Conservation (phyloP, 1,140 invertebrate species). For the Brachystomella parvula region DNA sequence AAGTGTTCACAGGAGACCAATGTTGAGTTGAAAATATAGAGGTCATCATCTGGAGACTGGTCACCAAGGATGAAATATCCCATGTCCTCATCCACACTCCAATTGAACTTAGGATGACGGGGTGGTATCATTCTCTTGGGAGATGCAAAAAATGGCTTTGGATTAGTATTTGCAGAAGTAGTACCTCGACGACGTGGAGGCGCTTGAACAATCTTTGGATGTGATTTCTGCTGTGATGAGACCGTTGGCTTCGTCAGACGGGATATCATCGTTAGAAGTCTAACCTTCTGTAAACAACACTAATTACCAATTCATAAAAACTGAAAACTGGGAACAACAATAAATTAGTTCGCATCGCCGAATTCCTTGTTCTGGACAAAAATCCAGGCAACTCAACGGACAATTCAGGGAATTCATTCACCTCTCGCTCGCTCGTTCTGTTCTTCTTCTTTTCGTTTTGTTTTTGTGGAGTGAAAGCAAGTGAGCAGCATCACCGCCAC, state of each 20-base stretch:
- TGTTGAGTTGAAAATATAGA: slow-evolving; percentile 32
- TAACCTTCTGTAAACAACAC: no score
- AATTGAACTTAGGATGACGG: slow-evolving; percentile 8
- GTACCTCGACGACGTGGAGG: no score
- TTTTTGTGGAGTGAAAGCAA: no score
- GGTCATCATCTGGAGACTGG: slow-evolving; percentile 23
- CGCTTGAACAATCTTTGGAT: neutral
- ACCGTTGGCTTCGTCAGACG: neutral
- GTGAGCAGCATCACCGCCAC: no score
- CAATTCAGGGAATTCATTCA: no score
- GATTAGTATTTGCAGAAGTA: neutral
- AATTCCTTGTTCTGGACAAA: no score
- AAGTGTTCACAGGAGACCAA: slow-evolving; percentile 22
- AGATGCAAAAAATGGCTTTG: neutral
- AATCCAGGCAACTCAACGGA: no score
- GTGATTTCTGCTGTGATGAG: neutral
- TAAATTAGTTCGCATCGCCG: no score
- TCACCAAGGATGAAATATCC: slow-evolving; percentile 31
- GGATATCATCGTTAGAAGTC: neutral
- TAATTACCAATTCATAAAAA: no score
- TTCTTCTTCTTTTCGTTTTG: no score
- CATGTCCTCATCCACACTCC: slow-evolving; percentile 21
- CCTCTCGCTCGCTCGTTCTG: no score
- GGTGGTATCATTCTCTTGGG: slow-evolving; percentile 9
- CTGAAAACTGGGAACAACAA: no score